Conservation (phyloP, 2,888 invertebrate species). For the Cyrtodaria siliqua region DNA sequence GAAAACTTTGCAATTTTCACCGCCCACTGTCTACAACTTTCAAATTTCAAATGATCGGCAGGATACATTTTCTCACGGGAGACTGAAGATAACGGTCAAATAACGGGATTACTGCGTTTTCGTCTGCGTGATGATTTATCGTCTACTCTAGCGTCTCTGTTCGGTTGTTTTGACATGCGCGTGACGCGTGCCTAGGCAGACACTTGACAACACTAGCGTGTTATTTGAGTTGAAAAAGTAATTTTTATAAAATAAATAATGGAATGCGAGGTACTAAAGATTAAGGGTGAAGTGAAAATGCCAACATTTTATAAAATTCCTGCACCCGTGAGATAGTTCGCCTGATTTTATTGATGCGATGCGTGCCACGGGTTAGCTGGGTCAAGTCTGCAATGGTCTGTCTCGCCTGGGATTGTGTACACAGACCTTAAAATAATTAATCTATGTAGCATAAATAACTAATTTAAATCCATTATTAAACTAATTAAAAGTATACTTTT, state of each 20-base stretch:
- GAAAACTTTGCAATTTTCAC: too few relatives aligned
- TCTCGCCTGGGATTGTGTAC: too few relatives aligned
- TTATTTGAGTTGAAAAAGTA: slow-evolving; percentile 49
- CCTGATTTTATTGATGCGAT: too few relatives aligned
- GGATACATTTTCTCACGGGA: slow-evolving; percentile 47
- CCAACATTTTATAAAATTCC: slow-evolving; percentile 6
- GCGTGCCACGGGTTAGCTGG: too few relatives aligned
- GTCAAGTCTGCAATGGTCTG: too few relatives aligned
- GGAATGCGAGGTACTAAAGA: neutral
- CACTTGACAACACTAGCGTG: slow-evolving; percentile 53
- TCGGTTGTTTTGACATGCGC: slow-evolving; percentile 55
- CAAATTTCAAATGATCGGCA: neutral
- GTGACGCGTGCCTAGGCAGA: slow-evolving; percentile 53
- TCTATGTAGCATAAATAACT: too few relatives aligned
- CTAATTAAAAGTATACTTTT: too few relatives aligned
- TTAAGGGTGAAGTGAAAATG: slow-evolving; percentile 11
- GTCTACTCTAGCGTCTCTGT: slow-evolving; percentile 23
- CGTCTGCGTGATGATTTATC: slow-evolving; percentile 40
- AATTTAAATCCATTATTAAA: too few relatives aligned
- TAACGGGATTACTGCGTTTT: slow-evolving; percentile 24
- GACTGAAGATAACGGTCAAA: slow-evolving; percentile 9
- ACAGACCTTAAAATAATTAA: too few relatives aligned
- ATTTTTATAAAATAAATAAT: slow-evolving; percentile 10
- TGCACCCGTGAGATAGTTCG: too few relatives aligned
- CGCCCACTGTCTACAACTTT: too few relatives aligned